Base-by-base conservation (phyloP, 2,888 invertebrate species). In the Octonoba sinensis region DNA sequence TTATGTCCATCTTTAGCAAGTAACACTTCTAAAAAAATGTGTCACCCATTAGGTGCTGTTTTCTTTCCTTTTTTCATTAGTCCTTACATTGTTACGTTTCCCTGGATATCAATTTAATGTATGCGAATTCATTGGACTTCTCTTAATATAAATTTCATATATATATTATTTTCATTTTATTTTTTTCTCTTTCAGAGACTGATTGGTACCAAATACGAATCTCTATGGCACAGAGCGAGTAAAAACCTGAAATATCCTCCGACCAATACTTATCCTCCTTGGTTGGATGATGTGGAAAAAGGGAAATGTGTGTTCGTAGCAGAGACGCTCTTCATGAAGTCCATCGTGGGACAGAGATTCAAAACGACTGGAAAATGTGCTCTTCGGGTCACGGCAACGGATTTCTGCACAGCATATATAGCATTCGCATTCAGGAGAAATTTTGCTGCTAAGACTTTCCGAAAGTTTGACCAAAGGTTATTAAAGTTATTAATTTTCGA, bases 371-470 rank as follows among this genome's bases (percentile, higher is more conserved):
- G 67, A 13, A 59, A 60, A n/a, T 75, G 75, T 20, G 67, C 36
- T 0, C 16, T 75, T n/a, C 66, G 67, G 15, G 59, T 49, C 8
- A 66, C 49, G 12, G n/a, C 44, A 1, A 51, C 46, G 12, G 66
- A 47, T 13, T 54, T 70, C 16, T 69, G 76, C 22, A 36, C 75
- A 11, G 27, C 51, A 6, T 75, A 75, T 44, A 36, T 75, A 8
- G 47, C 60, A 1, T n/a, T 75, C 20, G 75, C 49, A 8, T 75
- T 75, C 51, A 75, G 66, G 18, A 75, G 67, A 18, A 13, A 67
- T 24, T 57, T 60, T 16, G 12, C 16, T 18, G 11, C 18, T 8
- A 15, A 0, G 59, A 67, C 12, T 11, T 27, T 75, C n/a, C 47
- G 49, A 51, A 36, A 36, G 36, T 36, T 36, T 36, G 8, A 36